These are phyloP conservation scores for Chloroceryle aenea DNA, from an alignment of 2,113 vertebrate species.

Conservation along the genomic window DNA sequence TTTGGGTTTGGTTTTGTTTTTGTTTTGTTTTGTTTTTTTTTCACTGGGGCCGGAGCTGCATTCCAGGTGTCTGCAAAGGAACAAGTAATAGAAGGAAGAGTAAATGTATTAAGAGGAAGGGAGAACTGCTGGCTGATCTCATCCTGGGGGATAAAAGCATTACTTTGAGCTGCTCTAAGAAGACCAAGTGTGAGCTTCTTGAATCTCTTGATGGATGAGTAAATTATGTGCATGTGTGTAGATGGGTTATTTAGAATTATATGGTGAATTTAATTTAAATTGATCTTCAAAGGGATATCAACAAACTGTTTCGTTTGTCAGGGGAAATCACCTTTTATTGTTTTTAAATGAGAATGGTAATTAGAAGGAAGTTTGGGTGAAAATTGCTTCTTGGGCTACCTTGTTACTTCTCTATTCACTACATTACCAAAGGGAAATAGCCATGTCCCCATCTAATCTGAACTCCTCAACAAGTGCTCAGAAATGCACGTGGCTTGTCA, in stretches of 20 bases:
- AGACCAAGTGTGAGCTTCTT: background rate
- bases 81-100: background rate
- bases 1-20: background rate
- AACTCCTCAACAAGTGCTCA: constrained; percentile 35
- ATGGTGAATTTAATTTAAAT: constrained; percentile 46
- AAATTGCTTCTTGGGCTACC: constrained; percentile 32
- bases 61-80: background rate
- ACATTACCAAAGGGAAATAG: constrained; percentile 30
- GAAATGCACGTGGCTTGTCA: background rate
- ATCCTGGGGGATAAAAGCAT: background rate
- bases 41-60: rapidly evolving
- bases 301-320: constrained; percentile 38
- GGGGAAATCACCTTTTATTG: constrained; percentile 67
- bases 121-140: background rate
- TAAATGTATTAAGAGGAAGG: background rate
- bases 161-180: background rate
- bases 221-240: background rate
- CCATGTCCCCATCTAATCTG: background rate
- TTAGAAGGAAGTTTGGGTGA: constrained; percentile 45
- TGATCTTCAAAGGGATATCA: constrained; percentile 49
- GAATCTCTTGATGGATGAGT: constrained; percentile 27
- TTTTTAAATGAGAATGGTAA: constrained; percentile 61
- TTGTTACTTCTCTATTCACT: background rate
- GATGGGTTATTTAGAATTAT: constrained; percentile 40
- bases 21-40: rapidly evolving